phyloP scores from a whole-genome alignment of 2,797 vertebrate genomes.

The Gorsachius magnificus region DNA sequence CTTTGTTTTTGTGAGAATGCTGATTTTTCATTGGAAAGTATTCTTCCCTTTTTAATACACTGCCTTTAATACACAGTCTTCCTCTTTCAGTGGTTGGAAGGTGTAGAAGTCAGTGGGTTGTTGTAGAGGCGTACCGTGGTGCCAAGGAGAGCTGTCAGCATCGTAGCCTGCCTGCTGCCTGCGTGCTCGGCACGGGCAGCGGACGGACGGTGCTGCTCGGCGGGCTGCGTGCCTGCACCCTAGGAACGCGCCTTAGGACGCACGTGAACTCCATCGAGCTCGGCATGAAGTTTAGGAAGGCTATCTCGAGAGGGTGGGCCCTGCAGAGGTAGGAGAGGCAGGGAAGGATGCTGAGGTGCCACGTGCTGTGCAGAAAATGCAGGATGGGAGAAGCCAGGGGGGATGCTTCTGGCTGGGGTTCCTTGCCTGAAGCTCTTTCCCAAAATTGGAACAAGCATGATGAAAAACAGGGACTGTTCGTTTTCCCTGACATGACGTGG shows the following conservation, averaged over 20 bases:
- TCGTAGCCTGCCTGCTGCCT: neutral
- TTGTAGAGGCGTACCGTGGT: neutral
- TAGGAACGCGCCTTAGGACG: neutral
- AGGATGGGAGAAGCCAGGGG: neutral
- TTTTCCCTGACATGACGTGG: rapidly evolving
- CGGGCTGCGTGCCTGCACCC: neutral
- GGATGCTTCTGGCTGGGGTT: neutral
- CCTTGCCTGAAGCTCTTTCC: neutral
- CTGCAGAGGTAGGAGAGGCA: neutral
- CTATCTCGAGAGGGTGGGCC: neutral
- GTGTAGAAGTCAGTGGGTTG: neutral
- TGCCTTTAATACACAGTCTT: conserved; percentile 49
- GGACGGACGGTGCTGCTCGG: neutral
- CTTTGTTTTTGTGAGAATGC: conserved; percentile 29
- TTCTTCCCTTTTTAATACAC: conserved; percentile 18
- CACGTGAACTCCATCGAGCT: rapidly evolving
- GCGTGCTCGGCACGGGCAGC: neutral
- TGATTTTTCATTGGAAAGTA: neutral
- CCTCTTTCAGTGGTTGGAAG: neutral
- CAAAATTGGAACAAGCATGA: neutral
- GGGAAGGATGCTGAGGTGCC: neutral
- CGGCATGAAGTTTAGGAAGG: neutral
- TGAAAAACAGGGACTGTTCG: neutral
- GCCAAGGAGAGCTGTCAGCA: neutral
- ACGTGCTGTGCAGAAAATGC: neutral